Base-by-base conservation (phyloP, 2,888 invertebrate genomes). In the Gandaritis pyraliata region DNA sequence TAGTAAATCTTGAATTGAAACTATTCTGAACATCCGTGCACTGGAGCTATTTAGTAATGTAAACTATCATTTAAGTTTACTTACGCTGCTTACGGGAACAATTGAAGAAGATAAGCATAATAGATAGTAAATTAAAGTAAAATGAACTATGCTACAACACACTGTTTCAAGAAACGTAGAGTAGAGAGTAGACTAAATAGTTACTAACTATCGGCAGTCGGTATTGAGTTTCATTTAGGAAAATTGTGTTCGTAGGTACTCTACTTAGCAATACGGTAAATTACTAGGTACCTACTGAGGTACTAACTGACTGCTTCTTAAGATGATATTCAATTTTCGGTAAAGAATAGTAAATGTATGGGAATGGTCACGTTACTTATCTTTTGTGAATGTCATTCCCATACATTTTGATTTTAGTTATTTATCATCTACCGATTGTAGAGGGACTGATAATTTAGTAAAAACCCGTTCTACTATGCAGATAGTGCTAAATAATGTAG, bases 51-150 rank as follows among this genome's bases (percentile, higher is more conserved):
- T 23, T 45, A n/a, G 18, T n/a, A 18, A 49, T 16, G 36, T 36
- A 41, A 36, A 51, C 23, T 46, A 45, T 33, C 45, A 50, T 39
- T 33, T 8, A 58, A 57, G 43, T 50, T 50, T 29, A 29, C 7
- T 33, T 8, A 33, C 8, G 33, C 0, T 33, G 33, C 8, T 33
- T 51, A 39, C 41, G 29, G 41, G 13, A 47, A 46, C 58, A 45
- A 33, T 41, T 46, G 15, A 15, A 15, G 30, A 51, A 58, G 50
- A 18, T 29, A 33, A 33, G 33, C 4, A 38, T 23, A 43, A 39
- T 52, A 52, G 38, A 47, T 52, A 33, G 39, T 29, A 13, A 16
- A 16, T 38, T 39, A 2, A 52, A 58, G 46, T 58, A 52, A 46
- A 8, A 7, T 39, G 5, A 58, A 58, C 29, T 56, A 49, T 43